Percentiles rank a stretch among this genome's conserved stretches.
Conservation (phyloP, 2,888 invertebrate species). For the Drymonia ruficornis region DNA sequence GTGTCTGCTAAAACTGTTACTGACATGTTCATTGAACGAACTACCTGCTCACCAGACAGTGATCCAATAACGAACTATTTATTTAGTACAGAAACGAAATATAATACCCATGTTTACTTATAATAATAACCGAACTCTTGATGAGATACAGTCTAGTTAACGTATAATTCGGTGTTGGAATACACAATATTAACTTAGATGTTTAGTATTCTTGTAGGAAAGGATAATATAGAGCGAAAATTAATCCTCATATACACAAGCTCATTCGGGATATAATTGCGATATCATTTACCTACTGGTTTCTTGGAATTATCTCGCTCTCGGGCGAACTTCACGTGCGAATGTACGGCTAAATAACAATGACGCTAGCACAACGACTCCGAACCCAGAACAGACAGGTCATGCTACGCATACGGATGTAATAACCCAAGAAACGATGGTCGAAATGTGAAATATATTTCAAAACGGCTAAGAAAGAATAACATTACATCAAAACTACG, state of each 20-base stretch:
- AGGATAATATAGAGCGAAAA: background rate
- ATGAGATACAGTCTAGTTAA: background rate
- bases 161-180: no score
- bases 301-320: slow-evolving; percentile 62
- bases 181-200: no score
- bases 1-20: slow-evolving; percentile 4
- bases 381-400: slow-evolving; percentile 15
- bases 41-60: slow-evolving; percentile 4
- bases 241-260: background rate
- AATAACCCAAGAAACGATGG: background rate
- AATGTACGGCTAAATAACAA: slow-evolving; percentile 53
- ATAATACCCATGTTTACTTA: background rate
- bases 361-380: slow-evolving; percentile 42
- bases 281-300: slow-evolving; percentile 48
- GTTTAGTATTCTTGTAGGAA: background rate
- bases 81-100: slow-evolving; percentile 1
- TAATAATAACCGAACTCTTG: background rate
- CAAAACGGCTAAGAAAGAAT: no score
- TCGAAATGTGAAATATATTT: no score
- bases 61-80: slow-evolving; percentile 3
- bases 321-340: slow-evolving; percentile 58
- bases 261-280: slow-evolving; percentile 34
- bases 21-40: slow-evolving; percentile 6
- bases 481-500: no score
- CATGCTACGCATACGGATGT: slow-evolving; percentile 16